These are phyloP conservation scores for Pluvialis apricaria DNA, from an alignment of 2,113 vertebrate genomes.

Conservation along the genomic window DNA sequence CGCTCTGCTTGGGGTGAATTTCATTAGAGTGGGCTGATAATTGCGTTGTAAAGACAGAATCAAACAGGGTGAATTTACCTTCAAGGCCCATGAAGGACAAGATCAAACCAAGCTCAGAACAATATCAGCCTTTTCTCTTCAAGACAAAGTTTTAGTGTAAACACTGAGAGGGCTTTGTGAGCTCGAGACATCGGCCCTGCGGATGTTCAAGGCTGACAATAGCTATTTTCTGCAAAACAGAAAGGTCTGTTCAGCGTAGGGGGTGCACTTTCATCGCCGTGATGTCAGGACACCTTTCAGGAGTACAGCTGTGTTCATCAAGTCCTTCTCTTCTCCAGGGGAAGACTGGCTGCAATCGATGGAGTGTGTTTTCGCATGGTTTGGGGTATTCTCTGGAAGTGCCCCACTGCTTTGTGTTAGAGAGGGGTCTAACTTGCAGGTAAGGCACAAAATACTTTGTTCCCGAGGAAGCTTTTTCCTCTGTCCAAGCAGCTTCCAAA, in stretches of 20 bases:
- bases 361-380: neutral
- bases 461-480: no score
- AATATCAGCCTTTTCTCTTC: neutral
- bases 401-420: neutral
- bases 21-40: neutral
- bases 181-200: neutral
- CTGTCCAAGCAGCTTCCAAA: no score
- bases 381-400: neutral
- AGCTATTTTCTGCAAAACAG: neutral
- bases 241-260: neutral
- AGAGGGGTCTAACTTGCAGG: neutral
- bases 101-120: neutral
- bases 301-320: neutral
- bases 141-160: neutral
- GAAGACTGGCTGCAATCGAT: accelerated
- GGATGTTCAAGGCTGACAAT: accelerated
- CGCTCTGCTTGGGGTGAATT: conserved; percentile 9
- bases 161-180: neutral
- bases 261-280: accelerated
- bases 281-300: neutral
- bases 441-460: no score
- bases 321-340: neutral
- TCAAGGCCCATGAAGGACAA: conserved; percentile 3
- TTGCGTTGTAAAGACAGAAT: neutral
- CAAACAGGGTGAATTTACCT: neutral